Base-by-base conservation (phyloP, 2,888 invertebrate genomes). In the Rhogogaster chlorosoma region DNA sequence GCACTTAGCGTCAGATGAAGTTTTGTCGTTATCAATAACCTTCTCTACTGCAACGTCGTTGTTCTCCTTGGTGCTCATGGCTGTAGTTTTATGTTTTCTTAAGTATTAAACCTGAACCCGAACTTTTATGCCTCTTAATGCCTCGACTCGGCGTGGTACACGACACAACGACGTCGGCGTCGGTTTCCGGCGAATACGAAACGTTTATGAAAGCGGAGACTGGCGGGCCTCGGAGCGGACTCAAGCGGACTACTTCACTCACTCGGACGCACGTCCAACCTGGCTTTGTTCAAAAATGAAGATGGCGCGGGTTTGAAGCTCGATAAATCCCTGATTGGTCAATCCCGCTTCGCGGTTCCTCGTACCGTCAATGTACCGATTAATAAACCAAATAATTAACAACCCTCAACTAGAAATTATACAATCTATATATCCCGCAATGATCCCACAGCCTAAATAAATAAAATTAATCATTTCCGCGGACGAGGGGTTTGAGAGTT, bases 51-150 rank as follows among this genome's bases (percentile, higher is more conserved):
- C 97, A 94, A 97, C 97, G 93, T 95, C 95, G 95, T 97, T 97
- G 95, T 97, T 97, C 95, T 97, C 97, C 95, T 96, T 96, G 94
- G 96, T 95, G 95, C 97, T 97, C 97, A 97, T 97, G 95, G 95
- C 22, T 32, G 18, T 29, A 32, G 49, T 29, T 42, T 18, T 70
- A 18, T 57, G 49, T 45, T 61, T 84, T 29, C 2, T 42, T 70
- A 49, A 32, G 45, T 83, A 29, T 83, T 67, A 49, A 32, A 26
- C 53, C 53, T 53, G 38, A 36, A 26, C 45, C 26, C 4, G 67
- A 42, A 67, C 64, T 45, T 70, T 64, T 26, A 38, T 80, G 64
- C 36, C 57, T 64, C 80, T 42, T 45, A 26, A 83, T n/a, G 38
- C 70, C 64, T 83, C 83, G 67, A 42, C 61, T 83, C 83, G 83